These are phyloP conservation scores for Lethrus apterus DNA, from an alignment of 1,140 invertebrate genomes.

Conservation along the genomic window DNA sequence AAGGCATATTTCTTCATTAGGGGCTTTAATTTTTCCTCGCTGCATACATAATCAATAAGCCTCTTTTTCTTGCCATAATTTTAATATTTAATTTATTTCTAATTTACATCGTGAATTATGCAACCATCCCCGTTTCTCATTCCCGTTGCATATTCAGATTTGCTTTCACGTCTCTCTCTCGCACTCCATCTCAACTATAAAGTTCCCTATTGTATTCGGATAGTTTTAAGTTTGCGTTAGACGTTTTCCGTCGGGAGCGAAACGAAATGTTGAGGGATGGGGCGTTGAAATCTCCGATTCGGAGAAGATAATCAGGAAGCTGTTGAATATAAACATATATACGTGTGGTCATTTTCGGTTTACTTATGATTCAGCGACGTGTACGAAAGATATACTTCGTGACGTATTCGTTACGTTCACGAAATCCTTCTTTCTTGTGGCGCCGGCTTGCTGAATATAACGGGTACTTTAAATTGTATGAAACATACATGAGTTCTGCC, in stretches of 20 bases:
- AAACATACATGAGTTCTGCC: conserved; percentile 43
- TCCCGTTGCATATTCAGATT: conserved; percentile 36
- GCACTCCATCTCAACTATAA: background rate
- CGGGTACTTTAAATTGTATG: conserved; percentile 31
- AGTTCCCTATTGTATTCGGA: conserved; percentile 1
- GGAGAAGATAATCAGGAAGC: too few species aligned
- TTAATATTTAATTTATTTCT: conserved; percentile 45
- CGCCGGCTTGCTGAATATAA: conserved; percentile 33
- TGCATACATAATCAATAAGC: conserved; percentile 44
- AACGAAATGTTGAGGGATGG: background rate
- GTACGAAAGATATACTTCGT: background rate
- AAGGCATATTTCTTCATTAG: conserved; percentile 42
- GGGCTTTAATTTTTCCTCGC: conserved; percentile 42
- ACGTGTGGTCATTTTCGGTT: background rate
- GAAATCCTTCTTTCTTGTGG: conserved; percentile 20
- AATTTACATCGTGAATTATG: conserved; percentile 44
- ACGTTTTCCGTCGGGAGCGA: conserved; percentile 4
- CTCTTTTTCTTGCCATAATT: conserved; percentile 40
- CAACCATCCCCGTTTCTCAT: conserved; percentile 34
- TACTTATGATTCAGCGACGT: too few species aligned
- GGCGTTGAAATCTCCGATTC: conserved; percentile 25
- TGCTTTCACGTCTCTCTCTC: conserved; percentile 4
- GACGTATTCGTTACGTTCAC: conserved; percentile 4
- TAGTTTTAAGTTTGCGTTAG: background rate
- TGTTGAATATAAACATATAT: conserved; percentile 1